A percentile compares a stretch with the other conserved stretches of the same genome.
Conservation (phyloP, 2,113 vertebrate species). For the Phylloscopus trochiloides region DNA sequence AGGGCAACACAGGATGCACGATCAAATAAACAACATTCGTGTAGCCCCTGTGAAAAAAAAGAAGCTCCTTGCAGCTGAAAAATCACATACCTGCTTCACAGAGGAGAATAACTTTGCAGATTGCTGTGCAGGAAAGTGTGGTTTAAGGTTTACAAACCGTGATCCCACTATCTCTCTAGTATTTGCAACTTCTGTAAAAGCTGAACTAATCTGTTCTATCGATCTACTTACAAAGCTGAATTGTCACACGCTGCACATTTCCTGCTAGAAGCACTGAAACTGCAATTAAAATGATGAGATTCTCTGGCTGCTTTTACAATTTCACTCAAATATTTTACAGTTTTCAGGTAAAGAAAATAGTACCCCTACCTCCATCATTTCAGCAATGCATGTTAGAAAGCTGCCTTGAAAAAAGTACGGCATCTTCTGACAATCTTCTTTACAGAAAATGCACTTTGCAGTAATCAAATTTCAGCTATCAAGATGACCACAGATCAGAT, state of each 20-base stretch:
- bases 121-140: slow-evolving; percentile 43
- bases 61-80: slow-evolving; percentile 15
- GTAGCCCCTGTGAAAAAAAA: background rate
- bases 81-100: slow-evolving; percentile 4
- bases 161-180: background rate
- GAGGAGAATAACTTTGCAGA: background rate
- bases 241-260: slow-evolving; percentile 6
- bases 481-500: background rate
- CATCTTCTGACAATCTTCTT: background rate
- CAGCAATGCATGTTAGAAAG: background rate
- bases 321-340: background rate
- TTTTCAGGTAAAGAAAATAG: background rate
- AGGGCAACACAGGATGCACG: background rate
- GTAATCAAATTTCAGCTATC: background rate
- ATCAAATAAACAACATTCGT: background rate
- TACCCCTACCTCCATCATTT: background rate
- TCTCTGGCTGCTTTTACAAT: background rate
- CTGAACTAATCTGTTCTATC: slow-evolving; percentile 25
- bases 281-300: background rate
- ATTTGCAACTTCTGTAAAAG: slow-evolving; percentile 22
- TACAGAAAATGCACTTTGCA: background rate
- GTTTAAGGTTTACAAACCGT: slow-evolving; percentile 47
- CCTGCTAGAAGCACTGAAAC: slow-evolving; percentile 22
- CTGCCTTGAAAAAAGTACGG: background rate
- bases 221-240: slow-evolving; percentile 38